A percentile compares a stretch with the other conserved stretches of the same genome.
Evolutionary conservation across 2,797 vertebrate species (phyloP).

Genomic region (Caiman crocodilus): DNA sequence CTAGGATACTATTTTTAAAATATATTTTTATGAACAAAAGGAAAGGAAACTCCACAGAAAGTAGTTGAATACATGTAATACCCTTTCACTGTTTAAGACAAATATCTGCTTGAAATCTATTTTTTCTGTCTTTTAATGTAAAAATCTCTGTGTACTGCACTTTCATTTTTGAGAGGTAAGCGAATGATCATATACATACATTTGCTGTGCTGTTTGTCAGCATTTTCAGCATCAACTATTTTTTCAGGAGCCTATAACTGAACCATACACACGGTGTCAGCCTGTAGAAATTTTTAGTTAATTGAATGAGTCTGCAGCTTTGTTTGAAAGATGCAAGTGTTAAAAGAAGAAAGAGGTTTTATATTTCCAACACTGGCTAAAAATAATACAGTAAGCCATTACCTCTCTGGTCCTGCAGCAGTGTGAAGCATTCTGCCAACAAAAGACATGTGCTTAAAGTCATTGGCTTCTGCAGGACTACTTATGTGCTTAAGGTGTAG

Average conservation of each 20-base stretch:
- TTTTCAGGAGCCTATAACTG: background rate
- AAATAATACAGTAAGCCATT: background rate
- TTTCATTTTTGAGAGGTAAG: no score
- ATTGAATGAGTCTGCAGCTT: background rate
- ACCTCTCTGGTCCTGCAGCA: background rate
- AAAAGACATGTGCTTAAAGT: no score
- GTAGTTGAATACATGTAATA: background rate
- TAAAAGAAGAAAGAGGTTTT: background rate
- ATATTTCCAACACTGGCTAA: background rate
- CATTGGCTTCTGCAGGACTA: no score
- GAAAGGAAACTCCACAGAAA: background rate
- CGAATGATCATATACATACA: background rate
- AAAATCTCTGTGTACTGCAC: no score
- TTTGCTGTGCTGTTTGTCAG: background rate
- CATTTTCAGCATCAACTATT: background rate
- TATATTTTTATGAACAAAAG: background rate
- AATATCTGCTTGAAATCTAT: background rate
- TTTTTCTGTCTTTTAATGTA: background rate
- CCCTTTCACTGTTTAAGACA: background rate
- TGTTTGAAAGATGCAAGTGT: background rate
- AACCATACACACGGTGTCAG: background rate
- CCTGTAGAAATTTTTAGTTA: constrained; percentile 32
- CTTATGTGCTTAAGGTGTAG: no score
- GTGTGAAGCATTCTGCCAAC: no score
- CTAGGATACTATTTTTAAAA: background rate